Conservation (phyloP, 2,797 vertebrate genomes). For the Peromyscus attwateri region DNA sequence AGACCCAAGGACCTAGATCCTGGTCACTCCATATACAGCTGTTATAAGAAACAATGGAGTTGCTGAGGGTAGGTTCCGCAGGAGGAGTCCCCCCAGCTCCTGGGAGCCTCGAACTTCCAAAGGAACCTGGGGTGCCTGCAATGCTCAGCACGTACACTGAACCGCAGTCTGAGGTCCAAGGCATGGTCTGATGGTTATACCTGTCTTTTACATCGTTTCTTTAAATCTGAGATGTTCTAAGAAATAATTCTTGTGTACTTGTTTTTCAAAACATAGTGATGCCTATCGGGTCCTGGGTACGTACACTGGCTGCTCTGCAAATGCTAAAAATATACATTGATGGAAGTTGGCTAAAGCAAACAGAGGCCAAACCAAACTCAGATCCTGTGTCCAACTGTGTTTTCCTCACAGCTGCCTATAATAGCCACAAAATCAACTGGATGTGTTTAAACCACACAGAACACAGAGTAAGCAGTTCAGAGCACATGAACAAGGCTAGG, state of each 20-base stretch:
- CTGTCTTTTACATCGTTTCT: not conserved
- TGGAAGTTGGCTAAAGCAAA: not conserved
- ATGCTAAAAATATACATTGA: not conserved
- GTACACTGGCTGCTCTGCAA: not conserved
- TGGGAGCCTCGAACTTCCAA: rapidly evolving
- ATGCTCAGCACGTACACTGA: too few species aligned
- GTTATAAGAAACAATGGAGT: not conserved
- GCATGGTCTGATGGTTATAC: rapidly evolving
- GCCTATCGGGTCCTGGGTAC: not conserved
- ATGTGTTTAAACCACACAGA: not conserved
- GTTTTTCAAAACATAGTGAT: not conserved
- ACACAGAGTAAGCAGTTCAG: not conserved
- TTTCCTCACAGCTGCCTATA: not conserved
- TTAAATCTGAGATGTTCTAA: not conserved
- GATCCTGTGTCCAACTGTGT: too few species aligned
- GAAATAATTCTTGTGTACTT: not conserved
- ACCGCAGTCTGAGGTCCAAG: not conserved
- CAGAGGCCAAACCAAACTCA: not conserved
- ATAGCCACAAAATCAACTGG: not conserved
- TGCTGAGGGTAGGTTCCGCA: not conserved
- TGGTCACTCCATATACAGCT: not conserved
- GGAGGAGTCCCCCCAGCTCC: not conserved
- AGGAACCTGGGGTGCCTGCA: rapidly evolving
- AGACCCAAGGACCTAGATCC: not conserved
- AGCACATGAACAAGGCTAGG: not conserved